Base-by-base conservation (phyloP, 1,140 invertebrate genomes). In the Asobara japonica region DNA sequence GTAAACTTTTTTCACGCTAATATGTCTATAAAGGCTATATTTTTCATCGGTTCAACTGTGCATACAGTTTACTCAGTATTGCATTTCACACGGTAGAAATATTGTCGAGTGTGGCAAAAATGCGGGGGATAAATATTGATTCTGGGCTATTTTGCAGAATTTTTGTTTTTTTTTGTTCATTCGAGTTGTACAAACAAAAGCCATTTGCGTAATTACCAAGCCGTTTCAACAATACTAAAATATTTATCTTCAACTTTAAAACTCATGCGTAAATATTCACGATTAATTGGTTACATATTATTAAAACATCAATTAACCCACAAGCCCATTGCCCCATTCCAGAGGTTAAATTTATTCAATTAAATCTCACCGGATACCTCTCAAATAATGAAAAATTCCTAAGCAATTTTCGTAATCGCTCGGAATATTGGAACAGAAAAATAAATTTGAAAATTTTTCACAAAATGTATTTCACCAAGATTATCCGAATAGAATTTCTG, bases 401-500 rank as follows among this genome's bases (percentile, higher is more conserved):
- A n/a, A n/a, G n/a, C n/a, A n/a, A n/a, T n/a, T n/a, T n/a, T n/a
- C n/a, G n/a, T n/a, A n/a, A n/a, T n/a, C n/a, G n/a, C n/a, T n/a
- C n/a, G n/a, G n/a, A n/a, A n/a, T n/a, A n/a, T n/a, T n/a, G n/a
- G n/a, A n/a, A n/a, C n/a, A n/a, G n/a, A 11, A 41, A 41, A 41
- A n/a, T 41, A 13, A 41, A 41, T 41, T 41, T 41, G 4, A 41
- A 51, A 51, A 51, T 51, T 51, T 51, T 51, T 18, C 4, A 25
- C 3, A 51, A 51, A 20, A 45, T 8, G 45, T 51, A 25, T 51
- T 51, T 20, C 27, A 5, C 13, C 56, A 22, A 56, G 41, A 56
- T 48, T 65, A 65, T 51, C 22, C 20, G 27, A 66, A 72, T 56
- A 56, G 62, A 66, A 60, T 65, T 72, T 66, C 27, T 36, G 41